phyloP scores from a whole-genome alignment of 2,113 vertebrate species.

The Ceyx cyanopectus region DNA sequence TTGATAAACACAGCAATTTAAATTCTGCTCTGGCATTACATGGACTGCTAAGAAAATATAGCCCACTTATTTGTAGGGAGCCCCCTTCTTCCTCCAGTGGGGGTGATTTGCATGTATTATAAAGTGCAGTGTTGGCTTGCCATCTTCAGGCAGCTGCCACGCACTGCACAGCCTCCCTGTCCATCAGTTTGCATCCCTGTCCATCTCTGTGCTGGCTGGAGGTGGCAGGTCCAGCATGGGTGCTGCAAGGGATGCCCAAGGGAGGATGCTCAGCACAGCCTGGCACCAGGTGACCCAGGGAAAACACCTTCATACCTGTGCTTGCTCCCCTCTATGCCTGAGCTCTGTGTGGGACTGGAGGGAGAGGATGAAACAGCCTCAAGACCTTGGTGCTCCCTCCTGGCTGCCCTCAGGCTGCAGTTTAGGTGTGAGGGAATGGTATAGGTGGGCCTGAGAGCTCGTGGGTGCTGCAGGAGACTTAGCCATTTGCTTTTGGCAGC shows the following conservation, averaged over 20 bases:
- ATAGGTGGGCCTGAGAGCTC: neutral
- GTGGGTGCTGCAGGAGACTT: neutral
- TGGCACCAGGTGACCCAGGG: neutral
- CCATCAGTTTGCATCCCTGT: neutral
- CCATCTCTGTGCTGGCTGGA: neutral
- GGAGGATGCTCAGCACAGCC: neutral
- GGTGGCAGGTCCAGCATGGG: neutral
- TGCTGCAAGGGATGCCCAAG: neutral
- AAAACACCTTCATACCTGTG: neutral
- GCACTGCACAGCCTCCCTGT: constrained; percentile 50
- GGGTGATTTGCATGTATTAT: constrained; percentile 46
- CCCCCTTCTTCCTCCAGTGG: constrained; percentile 11
- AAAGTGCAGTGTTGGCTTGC: constrained; percentile 70
- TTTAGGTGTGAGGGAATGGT: rapidly evolving
- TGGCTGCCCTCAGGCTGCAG: neutral
- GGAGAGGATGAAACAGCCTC: neutral
- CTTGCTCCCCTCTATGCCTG: neutral
- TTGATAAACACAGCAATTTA: constrained; percentile 27
- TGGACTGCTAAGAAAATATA: constrained; percentile 37
- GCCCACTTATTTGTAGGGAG: constrained; percentile 22
- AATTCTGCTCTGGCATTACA: constrained; percentile 47
- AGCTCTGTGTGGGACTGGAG: neutral
- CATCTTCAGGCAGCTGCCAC: constrained; percentile 71
- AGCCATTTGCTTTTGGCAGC: neutral
- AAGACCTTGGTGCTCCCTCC: neutral